Evolutionary conservation across 2,888 invertebrate genomes (phyloP).

Genomic region (Zele albiditarsus): DNA sequence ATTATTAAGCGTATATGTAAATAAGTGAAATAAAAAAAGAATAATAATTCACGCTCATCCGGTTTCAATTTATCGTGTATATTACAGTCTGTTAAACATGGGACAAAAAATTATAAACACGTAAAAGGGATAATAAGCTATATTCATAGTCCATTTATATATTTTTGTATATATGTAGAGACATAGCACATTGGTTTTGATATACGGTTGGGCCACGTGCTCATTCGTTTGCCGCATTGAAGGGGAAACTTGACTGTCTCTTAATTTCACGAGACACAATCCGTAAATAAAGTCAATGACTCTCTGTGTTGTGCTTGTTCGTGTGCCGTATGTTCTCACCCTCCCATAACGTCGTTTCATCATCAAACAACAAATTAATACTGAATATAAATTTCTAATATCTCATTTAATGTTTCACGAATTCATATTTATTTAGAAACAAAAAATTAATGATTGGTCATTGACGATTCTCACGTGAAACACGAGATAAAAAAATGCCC

Average conservation of each 20-base stretch:
- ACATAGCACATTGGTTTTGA: constrained; percentile 1
- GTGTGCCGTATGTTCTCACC: constrained; percentile 10
- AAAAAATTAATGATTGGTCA: too few relatives aligned
- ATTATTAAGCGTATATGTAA: not conserved
- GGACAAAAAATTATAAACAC: constrained; percentile 4
- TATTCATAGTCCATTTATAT: constrained; percentile 1
- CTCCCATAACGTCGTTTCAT: constrained; percentile 31
- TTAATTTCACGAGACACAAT: constrained; percentile 64
- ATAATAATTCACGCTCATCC: not conserved
- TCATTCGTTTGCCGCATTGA: constrained; percentile 15
- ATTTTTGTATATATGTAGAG: not conserved
- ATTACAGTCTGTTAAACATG: not conserved
- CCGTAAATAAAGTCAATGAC: constrained; percentile 60
- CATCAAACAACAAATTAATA: constrained; percentile 40
- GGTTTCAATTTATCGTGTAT: constrained; percentile 9
- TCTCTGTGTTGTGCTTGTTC: constrained; percentile 3
- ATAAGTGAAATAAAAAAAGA: not conserved
- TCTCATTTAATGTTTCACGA: too few relatives aligned
- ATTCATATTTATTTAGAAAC: too few relatives aligned
- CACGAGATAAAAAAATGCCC: too few relatives aligned
- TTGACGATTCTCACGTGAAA: too few relatives aligned
- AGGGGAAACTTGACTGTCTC: constrained; percentile 49
- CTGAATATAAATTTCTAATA: not conserved
- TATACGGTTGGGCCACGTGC: constrained; percentile 9
- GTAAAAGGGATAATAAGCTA: constrained; percentile 3